Percentiles rank a stretch among this genome's conserved stretches.
phyloP scores from a whole-genome alignment of 1,140 invertebrate genomes.

The Hetaerina americana region DNA sequence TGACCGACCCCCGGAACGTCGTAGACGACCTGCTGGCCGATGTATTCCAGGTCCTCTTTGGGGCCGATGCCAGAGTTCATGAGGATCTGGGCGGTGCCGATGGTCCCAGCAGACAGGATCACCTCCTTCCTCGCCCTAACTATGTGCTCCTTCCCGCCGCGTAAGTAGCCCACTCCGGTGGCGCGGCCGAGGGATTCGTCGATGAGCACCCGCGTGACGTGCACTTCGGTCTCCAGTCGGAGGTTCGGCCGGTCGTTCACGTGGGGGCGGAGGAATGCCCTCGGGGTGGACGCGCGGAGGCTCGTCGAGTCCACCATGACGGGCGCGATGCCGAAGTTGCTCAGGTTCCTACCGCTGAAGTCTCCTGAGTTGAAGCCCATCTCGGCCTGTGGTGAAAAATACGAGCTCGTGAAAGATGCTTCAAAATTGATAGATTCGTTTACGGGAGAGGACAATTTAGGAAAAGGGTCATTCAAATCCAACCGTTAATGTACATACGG shows the following conservation, averaged over 20 bases:
- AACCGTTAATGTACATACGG: too few species aligned
- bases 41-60: conserved; percentile 35
- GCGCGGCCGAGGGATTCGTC: conserved; percentile 42
- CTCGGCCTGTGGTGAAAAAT: conserved; percentile 13
- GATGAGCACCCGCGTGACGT: conserved; percentile 51
- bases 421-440: conserved; percentile 12
- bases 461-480: too few species aligned
- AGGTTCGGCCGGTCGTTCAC: conserved; percentile 47
- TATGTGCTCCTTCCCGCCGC: conserved; percentile 30
- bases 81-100: conserved; percentile 51
- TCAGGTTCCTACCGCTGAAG: conserved; percentile 33
- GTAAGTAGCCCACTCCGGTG: conserved; percentile 49
- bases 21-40: conserved; percentile 32
- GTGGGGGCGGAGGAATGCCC: conserved; percentile 39
- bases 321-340: conserved; percentile 45
- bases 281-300: conserved; percentile 44
- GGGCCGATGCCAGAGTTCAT: conserved; percentile 56
- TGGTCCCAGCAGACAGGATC: conserved; percentile 31
- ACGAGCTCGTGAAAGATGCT: conserved; percentile 11
- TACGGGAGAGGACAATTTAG: too few species aligned
- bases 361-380: conserved; percentile 38
- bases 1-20: conserved; percentile 58
- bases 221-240: conserved; percentile 48
- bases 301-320: conserved; percentile 52
- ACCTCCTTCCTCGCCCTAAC: conserved; percentile 25